A percentile compares a stretch with the other conserved stretches of the same genome.
Conservation (phyloP, 2,113 vertebrate genomes). For the Mustela lutreola region DNA sequence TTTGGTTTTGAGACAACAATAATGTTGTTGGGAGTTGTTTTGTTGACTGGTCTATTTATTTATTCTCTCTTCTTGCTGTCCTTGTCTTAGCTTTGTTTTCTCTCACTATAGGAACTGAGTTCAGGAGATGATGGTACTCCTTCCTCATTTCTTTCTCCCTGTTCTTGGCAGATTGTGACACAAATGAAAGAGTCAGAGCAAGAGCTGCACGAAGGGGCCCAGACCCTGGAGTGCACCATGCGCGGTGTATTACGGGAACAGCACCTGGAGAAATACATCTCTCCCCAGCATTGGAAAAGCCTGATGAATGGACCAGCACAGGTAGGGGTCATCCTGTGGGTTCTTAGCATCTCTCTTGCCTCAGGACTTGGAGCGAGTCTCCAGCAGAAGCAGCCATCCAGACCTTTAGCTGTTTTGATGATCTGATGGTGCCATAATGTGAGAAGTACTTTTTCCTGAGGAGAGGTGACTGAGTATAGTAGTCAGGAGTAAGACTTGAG, state of each 20-base stretch:
- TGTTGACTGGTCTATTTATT: not conserved
- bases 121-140: not conserved
- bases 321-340: slow-evolving; percentile 1
- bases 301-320: slow-evolving; percentile 82
- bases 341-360: not conserved
- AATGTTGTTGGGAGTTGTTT: slow-evolving; percentile 1
- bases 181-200: slow-evolving; percentile 86
- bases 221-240: slow-evolving; percentile 88
- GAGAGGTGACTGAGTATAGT: not conserved
- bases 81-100: slow-evolving; percentile 36
- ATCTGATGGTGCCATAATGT: not conserved
- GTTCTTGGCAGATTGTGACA: slow-evolving; percentile 86
- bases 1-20: not conserved
- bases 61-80: slow-evolving; percentile 18
- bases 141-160: slow-evolving; percentile 57
- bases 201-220: slow-evolving; percentile 78
- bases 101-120: not conserved
- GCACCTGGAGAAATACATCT: slow-evolving; percentile 87
- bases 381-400: not conserved
- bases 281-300: slow-evolving; percentile 88
- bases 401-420: not conserved
- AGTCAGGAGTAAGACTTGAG: slow-evolving; percentile 1
- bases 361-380: not conserved
- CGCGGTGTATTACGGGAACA: slow-evolving; percentile 88
- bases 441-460: not conserved